Percentiles rank a stretch among this genome's conserved stretches.
Evolutionary conservation across 2,888 invertebrate genomes (phyloP).

Genomic region (Silvanus unidentatus): DNA sequence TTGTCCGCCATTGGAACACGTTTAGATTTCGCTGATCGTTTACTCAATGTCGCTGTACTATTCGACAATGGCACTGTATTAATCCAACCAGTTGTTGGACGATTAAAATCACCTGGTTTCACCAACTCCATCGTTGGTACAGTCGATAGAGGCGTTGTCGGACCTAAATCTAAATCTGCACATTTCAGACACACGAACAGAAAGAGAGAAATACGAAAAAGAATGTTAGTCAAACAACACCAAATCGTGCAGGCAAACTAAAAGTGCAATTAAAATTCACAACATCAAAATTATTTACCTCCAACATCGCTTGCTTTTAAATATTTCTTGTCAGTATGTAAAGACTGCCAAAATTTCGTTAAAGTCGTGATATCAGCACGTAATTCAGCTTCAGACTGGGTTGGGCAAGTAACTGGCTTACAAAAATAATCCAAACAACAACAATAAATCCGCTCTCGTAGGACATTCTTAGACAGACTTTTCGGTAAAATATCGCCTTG

Average conservation of each 20-base stretch:
- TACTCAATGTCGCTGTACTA: slow-evolving; percentile 61
- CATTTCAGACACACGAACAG: slow-evolving; percentile 20
- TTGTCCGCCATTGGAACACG: slow-evolving; percentile 64
- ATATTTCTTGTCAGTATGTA: slow-evolving; percentile 92
- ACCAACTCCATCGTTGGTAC: slow-evolving; percentile 35
- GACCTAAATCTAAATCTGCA: slow-evolving; percentile 39
- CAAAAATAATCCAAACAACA: slow-evolving; percentile 95
- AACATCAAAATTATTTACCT: slow-evolving; percentile 45
- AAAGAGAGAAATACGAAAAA: slow-evolving; percentile 10
- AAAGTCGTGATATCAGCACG: slow-evolving; percentile 85
- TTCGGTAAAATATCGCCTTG: slow-evolving; percentile 89
- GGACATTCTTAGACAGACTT: slow-evolving; percentile 82
- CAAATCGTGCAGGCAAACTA: no score
- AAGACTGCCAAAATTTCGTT: slow-evolving; percentile 91
- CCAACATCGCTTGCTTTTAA: slow-evolving; percentile 77
- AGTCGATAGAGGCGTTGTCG: slow-evolving; percentile 38
- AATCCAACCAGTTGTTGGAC: slow-evolving; percentile 78
- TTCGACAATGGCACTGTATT: slow-evolving; percentile 81
- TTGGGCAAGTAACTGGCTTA: slow-evolving; percentile 81
- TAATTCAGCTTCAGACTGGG: slow-evolving; percentile 69
- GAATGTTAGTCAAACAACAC: not conserved
- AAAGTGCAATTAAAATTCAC: not conserved
- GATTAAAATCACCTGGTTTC: slow-evolving; percentile 50
- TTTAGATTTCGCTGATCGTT: slow-evolving; percentile 67
- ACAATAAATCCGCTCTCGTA: slow-evolving; percentile 92